A percentile compares a stretch with the other conserved stretches of the same genome.
Conservation (phyloP, 2,113 vertebrate species). For the Callopanchax toddi region DNA sequence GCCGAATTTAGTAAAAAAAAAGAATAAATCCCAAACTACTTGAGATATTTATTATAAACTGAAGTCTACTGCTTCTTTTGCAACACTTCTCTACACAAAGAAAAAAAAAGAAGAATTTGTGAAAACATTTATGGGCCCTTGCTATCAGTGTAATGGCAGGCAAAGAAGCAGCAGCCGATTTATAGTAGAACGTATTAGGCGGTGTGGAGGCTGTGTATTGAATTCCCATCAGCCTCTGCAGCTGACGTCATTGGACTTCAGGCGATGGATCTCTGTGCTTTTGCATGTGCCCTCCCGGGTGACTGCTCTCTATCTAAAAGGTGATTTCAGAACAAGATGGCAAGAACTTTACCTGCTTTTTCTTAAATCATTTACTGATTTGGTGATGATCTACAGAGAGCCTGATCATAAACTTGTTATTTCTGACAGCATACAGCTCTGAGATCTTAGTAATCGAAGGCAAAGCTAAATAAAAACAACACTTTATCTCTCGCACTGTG, state of each 20-base stretch:
- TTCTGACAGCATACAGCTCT: background rate
- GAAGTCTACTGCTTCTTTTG: too few species aligned
- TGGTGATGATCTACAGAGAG: background rate
- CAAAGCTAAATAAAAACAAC: conserved; percentile 24
- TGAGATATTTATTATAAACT: too few species aligned
- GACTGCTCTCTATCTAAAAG: conserved; percentile 32
- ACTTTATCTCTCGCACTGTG: background rate
- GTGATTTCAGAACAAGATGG: background rate
- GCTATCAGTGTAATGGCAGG: conserved; percentile 20
- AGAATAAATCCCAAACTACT: too few species aligned
- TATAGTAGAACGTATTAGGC: conserved; percentile 55
- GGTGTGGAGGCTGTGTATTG: conserved; percentile 51
- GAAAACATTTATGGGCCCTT: conserved; percentile 4
- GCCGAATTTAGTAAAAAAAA: background rate
- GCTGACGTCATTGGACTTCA: conserved; percentile 59
- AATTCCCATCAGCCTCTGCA: conserved; percentile 62
- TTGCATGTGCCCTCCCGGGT: conserved; percentile 41
- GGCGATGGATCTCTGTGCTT: conserved; percentile 38
- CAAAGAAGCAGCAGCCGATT: conserved; percentile 43
- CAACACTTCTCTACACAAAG: too few species aligned
- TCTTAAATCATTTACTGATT: background rate
- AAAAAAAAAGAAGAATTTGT: conserved; percentile 8
- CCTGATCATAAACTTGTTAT: background rate
- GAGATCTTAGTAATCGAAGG: conserved; percentile 7
- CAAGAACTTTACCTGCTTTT: background rate